A percentile compares a stretch with the other conserved stretches of the same genome.
These are phyloP conservation scores for Astyanax mexicanus DNA, from an alignment of 2,797 vertebrate species.

Conservation along the genomic window DNA sequence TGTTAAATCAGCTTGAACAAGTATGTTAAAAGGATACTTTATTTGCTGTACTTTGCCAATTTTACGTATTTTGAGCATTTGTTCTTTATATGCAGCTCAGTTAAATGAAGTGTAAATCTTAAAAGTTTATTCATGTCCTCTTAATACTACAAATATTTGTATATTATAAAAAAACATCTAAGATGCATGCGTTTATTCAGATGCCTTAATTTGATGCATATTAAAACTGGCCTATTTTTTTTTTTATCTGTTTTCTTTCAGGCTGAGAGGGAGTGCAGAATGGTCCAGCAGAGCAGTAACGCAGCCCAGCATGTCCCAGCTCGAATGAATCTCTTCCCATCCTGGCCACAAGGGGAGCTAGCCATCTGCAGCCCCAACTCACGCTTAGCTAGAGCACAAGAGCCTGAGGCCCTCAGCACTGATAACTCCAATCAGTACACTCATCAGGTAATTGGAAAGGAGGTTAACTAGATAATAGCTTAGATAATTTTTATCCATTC, in stretches of 20 bases:
- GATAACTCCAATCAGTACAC: conserved; percentile 60
- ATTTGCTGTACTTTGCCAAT: too few species aligned
- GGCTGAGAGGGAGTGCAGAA: conserved; percentile 70
- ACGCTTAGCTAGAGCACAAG: not conserved
- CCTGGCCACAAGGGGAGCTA: conserved; percentile 60
- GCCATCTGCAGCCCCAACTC: conserved; percentile 58
- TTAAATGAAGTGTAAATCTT: too few species aligned
- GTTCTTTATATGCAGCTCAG: too few species aligned
- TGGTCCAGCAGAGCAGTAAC: conserved; percentile 57
- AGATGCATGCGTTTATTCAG: too few species aligned
- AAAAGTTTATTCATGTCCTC: too few species aligned
- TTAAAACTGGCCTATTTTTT: not conserved
- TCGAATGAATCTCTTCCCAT: conserved; percentile 65
- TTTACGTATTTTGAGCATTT: too few species aligned
- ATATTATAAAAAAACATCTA: too few species aligned
- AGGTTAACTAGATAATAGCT: not conserved
- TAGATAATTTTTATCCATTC: not conserved
- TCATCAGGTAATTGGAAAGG: conserved; percentile 70
- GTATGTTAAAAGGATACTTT: too few species aligned
- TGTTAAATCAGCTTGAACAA: too few species aligned
- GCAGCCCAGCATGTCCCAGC: conserved; percentile 49
- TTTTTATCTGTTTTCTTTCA: conserved; percentile 60
- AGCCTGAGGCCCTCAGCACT: conserved; percentile 30
- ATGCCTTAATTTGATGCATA: not conserved
- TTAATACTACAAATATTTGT: too few species aligned